Percentiles rank a stretch among this genome's conserved stretches.
Conservation (phyloP, 2,888 invertebrate genomes). For the Zele albiditarsus region DNA sequence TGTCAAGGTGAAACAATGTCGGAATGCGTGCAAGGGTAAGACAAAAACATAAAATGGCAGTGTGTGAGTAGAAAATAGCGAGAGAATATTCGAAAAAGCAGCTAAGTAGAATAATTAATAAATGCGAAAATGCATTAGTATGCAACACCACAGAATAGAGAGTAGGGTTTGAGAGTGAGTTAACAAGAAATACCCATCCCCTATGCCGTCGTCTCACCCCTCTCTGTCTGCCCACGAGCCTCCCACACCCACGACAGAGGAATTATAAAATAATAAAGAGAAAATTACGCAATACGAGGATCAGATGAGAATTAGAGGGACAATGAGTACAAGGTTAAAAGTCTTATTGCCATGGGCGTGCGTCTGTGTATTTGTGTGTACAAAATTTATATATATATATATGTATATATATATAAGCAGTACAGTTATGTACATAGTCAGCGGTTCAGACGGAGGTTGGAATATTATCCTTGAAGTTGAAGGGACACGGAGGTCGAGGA, state of each 20-base stretch:
- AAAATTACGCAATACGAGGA: constrained; percentile 69
- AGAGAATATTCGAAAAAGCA: constrained; percentile 53
- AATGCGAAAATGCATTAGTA: constrained; percentile 68
- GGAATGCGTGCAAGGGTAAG: too few species aligned
- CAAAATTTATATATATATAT: constrained; percentile 36
- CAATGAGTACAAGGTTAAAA: constrained; percentile 61
- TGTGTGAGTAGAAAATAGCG: constrained; percentile 18
- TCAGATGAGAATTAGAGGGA: constrained; percentile 67
- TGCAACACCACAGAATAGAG: constrained; percentile 57
- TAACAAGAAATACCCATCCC: neutral
- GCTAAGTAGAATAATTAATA: constrained; percentile 67
- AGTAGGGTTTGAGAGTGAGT: constrained; percentile 38
- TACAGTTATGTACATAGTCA: neutral
- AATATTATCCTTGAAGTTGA: constrained; percentile 46
- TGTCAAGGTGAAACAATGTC: constrained; percentile 11
- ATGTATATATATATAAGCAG: constrained; percentile 4
- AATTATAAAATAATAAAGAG: constrained; percentile 71
- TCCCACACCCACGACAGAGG: constrained; percentile 47
- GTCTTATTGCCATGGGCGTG: constrained; percentile 47
- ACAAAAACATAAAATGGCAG: too few species aligned
- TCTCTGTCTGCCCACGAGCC: constrained; percentile 17
- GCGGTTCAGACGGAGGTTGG: constrained; percentile 28
- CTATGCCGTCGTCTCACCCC: neutral
- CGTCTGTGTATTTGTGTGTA: constrained; percentile 30
- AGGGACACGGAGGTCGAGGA: constrained; percentile 63